Evolutionary conservation across 2,888 invertebrate species (phyloP).

Genomic region (Drosophila bunnanda): DNA sequence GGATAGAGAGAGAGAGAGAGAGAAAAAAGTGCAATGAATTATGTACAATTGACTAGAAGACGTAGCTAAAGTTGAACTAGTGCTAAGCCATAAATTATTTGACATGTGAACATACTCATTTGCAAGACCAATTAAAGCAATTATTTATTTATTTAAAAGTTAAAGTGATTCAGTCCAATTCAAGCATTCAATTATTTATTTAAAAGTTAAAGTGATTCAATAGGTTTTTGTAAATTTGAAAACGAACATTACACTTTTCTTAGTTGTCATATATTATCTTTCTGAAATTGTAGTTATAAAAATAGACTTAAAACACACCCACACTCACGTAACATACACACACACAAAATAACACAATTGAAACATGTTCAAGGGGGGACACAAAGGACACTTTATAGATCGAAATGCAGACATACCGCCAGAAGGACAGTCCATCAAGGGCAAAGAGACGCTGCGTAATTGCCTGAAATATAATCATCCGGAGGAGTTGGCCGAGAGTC

Average conservation of each 20-base stretch:
- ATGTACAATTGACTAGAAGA: conserved; percentile 46
- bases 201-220: too few species aligned
- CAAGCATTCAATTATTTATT: too few species aligned
- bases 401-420: conserved; percentile 59
- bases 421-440: conserved; percentile 62
- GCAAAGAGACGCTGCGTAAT: neutral
- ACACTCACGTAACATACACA: neutral
- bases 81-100: conserved; percentile 40
- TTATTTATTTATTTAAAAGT: conserved; percentile 59
- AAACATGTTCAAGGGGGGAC: conserved; percentile 49
- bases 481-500: conserved; percentile 73
- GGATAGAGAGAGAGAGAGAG: conserved; percentile 5
- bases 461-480: conserved; percentile 53
- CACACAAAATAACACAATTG: neutral
- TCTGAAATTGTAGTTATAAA: neutral
- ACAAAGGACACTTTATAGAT: conserved; percentile 64
- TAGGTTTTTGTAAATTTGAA: neutral
- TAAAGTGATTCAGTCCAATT: too few species aligned
- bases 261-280: neutral
- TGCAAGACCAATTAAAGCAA: conserved; percentile 54
- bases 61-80: conserved; percentile 42
- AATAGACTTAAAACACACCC: neutral
- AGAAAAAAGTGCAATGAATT: conserved; percentile 34
- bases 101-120: conserved; percentile 39
- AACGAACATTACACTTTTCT: neutral